Base-by-base conservation (phyloP, 64 coral and sea anemone genomes). In the Dendronephthya gigantea region DNA sequence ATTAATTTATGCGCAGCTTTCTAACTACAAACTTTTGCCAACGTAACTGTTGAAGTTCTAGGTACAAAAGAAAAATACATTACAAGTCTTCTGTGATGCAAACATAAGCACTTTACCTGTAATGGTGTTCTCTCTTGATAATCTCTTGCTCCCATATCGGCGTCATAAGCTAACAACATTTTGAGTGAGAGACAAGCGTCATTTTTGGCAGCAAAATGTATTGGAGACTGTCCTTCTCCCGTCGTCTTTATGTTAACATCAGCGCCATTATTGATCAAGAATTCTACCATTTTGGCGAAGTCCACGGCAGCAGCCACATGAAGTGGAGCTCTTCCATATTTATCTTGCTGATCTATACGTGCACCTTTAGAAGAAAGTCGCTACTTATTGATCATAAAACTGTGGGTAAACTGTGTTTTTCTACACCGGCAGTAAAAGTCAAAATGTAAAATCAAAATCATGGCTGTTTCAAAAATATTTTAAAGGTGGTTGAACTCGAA, bases 161-260 rank as follows among this genome's bases (percentile, higher is more conserved):
- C 95, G 15, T 91, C 95, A 88, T 90, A 93, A 74, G 85, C 89
- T 2, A 98, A 74, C 59, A 98, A 79, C 90, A 91, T 93, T 50
- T 91, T 98, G 23, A 98, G 58, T 17, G 95, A 98, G 39, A 49
- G 83, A 30, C 49, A 74, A 5, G 95, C 95, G 43, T 98, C 95
- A 38, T 98, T 98, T 16, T 92, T 83, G 9, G 95, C 89, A 22
- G 95, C 95, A 85, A 91, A 98, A 72, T 98, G 95, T n/a, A 98
- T 49, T 12, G 95, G 95, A 17, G 87, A 93, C 43, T 98, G 95
- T 16, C 89, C 22, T 25, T 98, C 95, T 48, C 92, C 90, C 25
- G 17, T 37, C 65, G 95, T 98, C 31, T 88, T 87, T 0, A 90
- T 92, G 25, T 98, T 50, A 2, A 98, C 84, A 84, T 98, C 90